These are phyloP conservation scores for Heterocephalus glaber DNA, from an alignment of 2,113 vertebrate species.

Conservation along the genomic window DNA sequence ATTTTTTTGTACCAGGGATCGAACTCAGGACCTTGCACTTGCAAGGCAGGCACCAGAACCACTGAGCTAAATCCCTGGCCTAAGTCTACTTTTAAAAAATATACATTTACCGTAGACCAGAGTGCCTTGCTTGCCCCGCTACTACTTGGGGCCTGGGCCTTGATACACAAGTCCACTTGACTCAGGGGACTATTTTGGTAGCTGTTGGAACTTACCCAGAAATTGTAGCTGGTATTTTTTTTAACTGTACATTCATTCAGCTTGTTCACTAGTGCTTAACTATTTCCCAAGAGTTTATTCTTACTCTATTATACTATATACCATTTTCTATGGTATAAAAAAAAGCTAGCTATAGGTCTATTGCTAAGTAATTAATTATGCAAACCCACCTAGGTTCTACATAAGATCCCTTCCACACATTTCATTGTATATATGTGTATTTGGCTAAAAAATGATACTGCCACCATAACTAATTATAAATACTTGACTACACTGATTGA, in stretches of 20 bases:
- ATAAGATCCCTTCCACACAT: not conserved
- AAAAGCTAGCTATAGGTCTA: conserved; percentile 31
- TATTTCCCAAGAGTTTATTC: conserved; percentile 32
- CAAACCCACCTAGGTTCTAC: not conserved
- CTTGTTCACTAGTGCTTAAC: conserved; percentile 42
- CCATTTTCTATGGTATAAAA: conserved; percentile 27
- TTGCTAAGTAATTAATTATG: conserved; percentile 7
- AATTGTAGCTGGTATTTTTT: not conserved
- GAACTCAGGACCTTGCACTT: no score
- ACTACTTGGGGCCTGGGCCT: not conserved
- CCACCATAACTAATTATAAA: conserved; percentile 51
- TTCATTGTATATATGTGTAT: conserved; percentile 6
- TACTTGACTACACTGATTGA: conserved; percentile 65
- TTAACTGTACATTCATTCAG: conserved; percentile 33
- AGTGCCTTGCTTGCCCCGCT: conserved; percentile 51
- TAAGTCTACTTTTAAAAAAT: conserved; percentile 42
- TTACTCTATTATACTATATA: not conserved
- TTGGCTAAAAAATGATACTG: conserved; percentile 47
- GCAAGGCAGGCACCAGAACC: no score
- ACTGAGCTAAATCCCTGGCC: no score
- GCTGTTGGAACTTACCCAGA: conserved; percentile 47
- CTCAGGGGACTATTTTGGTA: conserved; percentile 28
- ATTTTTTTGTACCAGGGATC: no score
- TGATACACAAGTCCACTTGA: not conserved
- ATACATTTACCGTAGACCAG: not conserved